phyloP scores from a whole-genome alignment of 2,113 vertebrate species.

The Onychostruthus taczanowskii region DNA sequence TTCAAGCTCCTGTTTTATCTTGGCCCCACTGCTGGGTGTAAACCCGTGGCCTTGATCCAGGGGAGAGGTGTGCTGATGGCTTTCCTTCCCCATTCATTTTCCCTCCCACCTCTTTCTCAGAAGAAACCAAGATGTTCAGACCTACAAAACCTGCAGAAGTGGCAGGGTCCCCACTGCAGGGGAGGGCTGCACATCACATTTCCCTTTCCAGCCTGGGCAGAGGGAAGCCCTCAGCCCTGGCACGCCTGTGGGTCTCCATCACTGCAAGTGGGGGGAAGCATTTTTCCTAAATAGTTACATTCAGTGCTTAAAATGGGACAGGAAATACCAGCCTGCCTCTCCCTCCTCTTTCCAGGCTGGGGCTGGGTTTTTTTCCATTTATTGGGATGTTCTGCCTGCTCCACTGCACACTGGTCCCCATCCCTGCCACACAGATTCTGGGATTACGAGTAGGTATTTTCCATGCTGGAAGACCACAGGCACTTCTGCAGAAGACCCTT shows the following conservation, averaged over 20 bases:
- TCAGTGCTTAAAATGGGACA: background rate
- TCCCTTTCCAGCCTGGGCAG: background rate
- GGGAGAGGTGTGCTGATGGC: background rate
- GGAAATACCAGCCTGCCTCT: conserved; percentile 22
- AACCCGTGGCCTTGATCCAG: background rate
- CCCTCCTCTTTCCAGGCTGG: background rate
- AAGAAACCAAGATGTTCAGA: background rate
- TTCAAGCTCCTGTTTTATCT: conserved; percentile 44
- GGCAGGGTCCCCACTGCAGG: background rate
- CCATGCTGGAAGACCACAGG: background rate
- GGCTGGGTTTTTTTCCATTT: background rate
- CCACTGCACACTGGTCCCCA: background rate
- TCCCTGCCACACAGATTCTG: accelerated
- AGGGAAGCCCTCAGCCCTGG: background rate
- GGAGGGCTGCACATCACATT: background rate
- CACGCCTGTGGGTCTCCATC: background rate
- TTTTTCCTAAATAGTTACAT: conserved; percentile 16
- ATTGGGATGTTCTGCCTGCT: background rate
- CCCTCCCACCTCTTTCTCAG: background rate
- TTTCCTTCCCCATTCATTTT: background rate
- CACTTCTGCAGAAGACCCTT: background rate
- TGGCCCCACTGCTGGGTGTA: background rate
- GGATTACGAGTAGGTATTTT: accelerated
- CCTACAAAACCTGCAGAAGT: background rate
- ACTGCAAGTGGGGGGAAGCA: background rate